Evolutionary conservation across 2,797 vertebrate species (phyloP), one percentile per base, ranked within the genome.

Genomic region (Sylvilagus floridanus): DNA sequence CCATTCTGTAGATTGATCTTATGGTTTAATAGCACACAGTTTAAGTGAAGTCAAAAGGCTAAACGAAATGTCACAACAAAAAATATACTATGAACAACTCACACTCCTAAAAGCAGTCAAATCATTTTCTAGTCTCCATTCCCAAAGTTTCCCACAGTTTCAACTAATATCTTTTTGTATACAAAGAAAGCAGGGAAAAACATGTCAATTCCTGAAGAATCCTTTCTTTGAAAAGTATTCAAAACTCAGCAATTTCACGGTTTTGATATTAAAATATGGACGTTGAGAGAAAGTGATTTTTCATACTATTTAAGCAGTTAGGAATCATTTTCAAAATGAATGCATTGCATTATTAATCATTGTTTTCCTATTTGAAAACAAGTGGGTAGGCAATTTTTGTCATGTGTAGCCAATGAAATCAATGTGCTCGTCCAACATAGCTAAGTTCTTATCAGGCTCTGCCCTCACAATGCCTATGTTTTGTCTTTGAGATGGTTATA

Each of bases 81-180:
- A 84, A 52, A 63, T 26, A 37, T 13, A 13, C 69, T 73, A 62
- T 69, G 57, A 65, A 88, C 93, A 95, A 60, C 32, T n/a, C 32
- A 75, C n/a, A 69, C 42, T 82, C 7, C 19, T 90, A 72, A 95
- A 83, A 71, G 37, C 76, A 91, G 30, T 84, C 84, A 84, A 89
- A 87, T 82, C 3, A 54, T 81, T 93, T 86, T 62, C n/a, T 0
- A 71, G 8, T 21, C n/a, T 0, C 19, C 84, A 77, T 83, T 16
- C 12, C 13, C 28, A 93, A 84, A 90, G 37, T 16, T 92, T 79
- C 94, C 30, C 22, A 81, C 28, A 75, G 19, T 84, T n/a, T 37
- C 79, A 94, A 66, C 85, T 85, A 88, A 35, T 90, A 90, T 69
- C 72, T 92, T 84, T 86, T 93, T 94, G 72, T 89, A 90, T 82